Percentiles rank a stretch among this genome's conserved stretches.
Evolutionary conservation across 2,113 vertebrate species (phyloP).

Genomic region (Mormoops blainvillei): DNA sequence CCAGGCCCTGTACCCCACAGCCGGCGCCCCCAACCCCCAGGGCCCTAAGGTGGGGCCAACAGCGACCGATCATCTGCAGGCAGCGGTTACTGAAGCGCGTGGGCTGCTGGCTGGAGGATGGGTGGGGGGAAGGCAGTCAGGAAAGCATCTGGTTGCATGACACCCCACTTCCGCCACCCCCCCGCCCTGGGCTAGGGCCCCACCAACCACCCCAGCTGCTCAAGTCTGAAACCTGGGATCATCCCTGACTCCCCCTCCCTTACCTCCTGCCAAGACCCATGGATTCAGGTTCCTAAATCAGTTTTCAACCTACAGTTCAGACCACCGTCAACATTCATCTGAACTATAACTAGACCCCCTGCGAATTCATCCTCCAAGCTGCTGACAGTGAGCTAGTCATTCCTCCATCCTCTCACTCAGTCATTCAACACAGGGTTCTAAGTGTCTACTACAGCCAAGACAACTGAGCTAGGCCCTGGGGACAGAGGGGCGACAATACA

Average conservation of each 20-base stretch:
- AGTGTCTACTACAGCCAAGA: not conserved
- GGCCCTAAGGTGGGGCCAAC: slow-evolving; percentile 96
- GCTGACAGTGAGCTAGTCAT: not conserved
- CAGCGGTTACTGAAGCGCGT: slow-evolving; percentile 98
- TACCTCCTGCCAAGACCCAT: not conserved
- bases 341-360: not conserved
- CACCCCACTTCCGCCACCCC: no score
- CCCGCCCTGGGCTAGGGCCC: not conserved
- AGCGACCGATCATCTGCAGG: slow-evolving; percentile 97
- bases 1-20: slow-evolving; percentile 95
- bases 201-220: not conserved
- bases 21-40: slow-evolving; percentile 96
- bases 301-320: not conserved
- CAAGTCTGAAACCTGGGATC: not conserved
- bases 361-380: not conserved
- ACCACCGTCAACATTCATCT: not conserved
- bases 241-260: not conserved
- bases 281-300: not conserved
- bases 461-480: not conserved
- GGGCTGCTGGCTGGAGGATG: slow-evolving; percentile 91
- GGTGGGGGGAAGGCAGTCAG: slow-evolving; percentile 25
- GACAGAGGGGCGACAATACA: not conserved
- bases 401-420: not conserved
- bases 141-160: not conserved
- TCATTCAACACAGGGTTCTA: not conserved